Evolutionary conservation across 2,113 vertebrate species (phyloP), one percentile per base, ranked within the genome.

Genomic region (Chloebia gouldiae): DNA sequence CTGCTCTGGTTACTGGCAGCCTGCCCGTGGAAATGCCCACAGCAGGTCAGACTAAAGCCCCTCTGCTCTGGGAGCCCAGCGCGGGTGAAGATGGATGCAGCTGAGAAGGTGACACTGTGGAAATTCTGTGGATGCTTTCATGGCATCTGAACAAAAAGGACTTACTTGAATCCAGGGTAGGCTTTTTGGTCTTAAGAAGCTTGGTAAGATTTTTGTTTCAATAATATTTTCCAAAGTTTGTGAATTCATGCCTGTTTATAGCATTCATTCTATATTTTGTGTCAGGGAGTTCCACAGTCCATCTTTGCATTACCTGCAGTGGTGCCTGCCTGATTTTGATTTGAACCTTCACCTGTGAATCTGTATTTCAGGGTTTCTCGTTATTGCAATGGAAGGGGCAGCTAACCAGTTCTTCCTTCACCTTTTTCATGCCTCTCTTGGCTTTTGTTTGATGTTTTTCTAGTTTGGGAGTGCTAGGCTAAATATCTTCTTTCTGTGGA

Each of bases 191-290:
- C 39, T 71, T 49, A 57, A 50, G 22, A 44, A 44, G 13, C 6
- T 15, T 15, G 68, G 19, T 24, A 44, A 45, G 53, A 40, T 59
- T 70, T 75, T 85, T 63, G 6, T 65, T 50, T 22, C 17, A 31
- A n/a, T 18, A 42, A 7, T 70, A 25, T 28, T 90, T 76, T 44
- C 9, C 8, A 14, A 19, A 54, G 59, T 30, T 35, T 63, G 19
- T 59, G 68, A 44, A 15, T 80, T n/a, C 19, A 2, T 15, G 10
- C 0, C 1, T 24, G 6, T 23, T 44, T 70, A 39, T 23, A 49
- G 9, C 6, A n/a, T 45, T 68, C 2, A 2, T 2, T 40, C 1
- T 21, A 1, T 17, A 2, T 28, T 19, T 44, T 21, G 0, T 54
- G 13, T 40, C 42, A 54, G 30, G 61, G 14, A 25, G 28, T n/a